Base-by-base conservation (phyloP, 1,140 invertebrate genomes). In the Brachionus manjavacas region DNA sequence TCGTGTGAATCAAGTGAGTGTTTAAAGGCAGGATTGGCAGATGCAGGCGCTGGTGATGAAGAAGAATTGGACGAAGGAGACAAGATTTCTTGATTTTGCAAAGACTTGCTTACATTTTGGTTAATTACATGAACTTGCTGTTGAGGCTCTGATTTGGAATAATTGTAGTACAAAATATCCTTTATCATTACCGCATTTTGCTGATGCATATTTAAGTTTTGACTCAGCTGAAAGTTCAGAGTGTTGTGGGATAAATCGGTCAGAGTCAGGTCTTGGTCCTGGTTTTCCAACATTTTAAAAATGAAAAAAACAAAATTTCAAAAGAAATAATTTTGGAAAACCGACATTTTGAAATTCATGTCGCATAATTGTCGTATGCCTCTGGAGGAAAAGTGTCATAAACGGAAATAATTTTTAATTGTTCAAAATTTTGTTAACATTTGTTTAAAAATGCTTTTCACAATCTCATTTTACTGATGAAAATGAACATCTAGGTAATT, bases 321-420 rank as follows among this genome's bases (percentile, higher is more conserved):
- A 20, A 4, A 35, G 8, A n/a, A 41, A 41, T 39, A 20, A 41
- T 72, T 72, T 39, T 16, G 1, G 14, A 16, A 72, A 39, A 41
- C 68, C 68, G 68, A 72, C 68, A 72, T 72, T 39, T 72, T 72
- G 68, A 72, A 72, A 72, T 72, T 72, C 16, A 9, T 35, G 68
- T 72, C 68, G 68, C 68, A 72, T 72, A 72, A 72, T 72, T 72
- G 52, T 60, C 52, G 20, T 20, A 60, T 23, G 52, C 52, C 16
- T 60, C 16, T 25, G 20, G 52, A n/a, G 31, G 31, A 68, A 31
- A 12, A 68, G 9, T 11, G 25, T 31, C 25, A 68, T 31, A 31
- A 68, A n/a, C 9, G 25, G 66, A 31, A 68, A 39, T 31, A 31
- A 68, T 31, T 68, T 68, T 68, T 68, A 1, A 14, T 28, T 14